These are phyloP conservation scores for Chydorus sphaericus DNA, from an alignment of 2,888 invertebrate genomes.

Conservation along the genomic window DNA sequence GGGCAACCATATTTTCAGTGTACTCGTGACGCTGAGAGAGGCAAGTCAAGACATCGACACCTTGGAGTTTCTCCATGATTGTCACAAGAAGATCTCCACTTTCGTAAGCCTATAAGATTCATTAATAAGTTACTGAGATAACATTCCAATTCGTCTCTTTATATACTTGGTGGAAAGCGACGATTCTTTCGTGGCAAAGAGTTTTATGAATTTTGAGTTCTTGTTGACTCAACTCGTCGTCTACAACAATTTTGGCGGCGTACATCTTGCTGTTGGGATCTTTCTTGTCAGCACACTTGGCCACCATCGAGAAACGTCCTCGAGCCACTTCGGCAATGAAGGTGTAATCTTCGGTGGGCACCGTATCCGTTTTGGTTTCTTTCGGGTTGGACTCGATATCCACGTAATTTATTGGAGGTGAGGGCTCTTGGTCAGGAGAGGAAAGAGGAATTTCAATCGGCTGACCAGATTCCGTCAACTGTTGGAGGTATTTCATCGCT, in stretches of 20 bases:
- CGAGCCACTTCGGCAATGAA: conserved; percentile 72
- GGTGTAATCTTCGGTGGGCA: conserved; percentile 52
- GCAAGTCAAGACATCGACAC: conserved; percentile 80
- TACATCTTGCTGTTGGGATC: conserved; percentile 56
- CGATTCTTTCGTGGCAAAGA: conserved; percentile 76
- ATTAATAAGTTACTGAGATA: not conserved
- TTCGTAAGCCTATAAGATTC: not conserved
- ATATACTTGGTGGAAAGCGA: conserved; percentile 49
- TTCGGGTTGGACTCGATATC: conserved; percentile 52
- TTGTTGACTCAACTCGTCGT: conserved; percentile 37
- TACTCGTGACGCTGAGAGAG: conserved; percentile 78
- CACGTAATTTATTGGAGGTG: conserved; percentile 55
- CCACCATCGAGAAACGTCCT: conserved; percentile 73
- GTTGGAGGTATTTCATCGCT: conserved; percentile 70
- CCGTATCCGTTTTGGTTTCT: conserved; percentile 51
- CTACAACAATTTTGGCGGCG: conserved; percentile 57
- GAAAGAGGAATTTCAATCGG: conserved; percentile 21
- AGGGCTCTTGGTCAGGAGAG: not conserved
- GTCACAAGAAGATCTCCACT: conserved; percentile 39
- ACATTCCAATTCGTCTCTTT: conserved; percentile 55
- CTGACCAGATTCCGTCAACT: conserved; percentile 67
- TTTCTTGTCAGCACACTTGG: conserved; percentile 65
- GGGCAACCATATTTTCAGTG: conserved; percentile 79
- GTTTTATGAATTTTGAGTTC: conserved; percentile 74
- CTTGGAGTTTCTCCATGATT: conserved; percentile 69